Conservation (phyloP, 1,140 invertebrate genomes). For the Bathynomus jamesi region DNA sequence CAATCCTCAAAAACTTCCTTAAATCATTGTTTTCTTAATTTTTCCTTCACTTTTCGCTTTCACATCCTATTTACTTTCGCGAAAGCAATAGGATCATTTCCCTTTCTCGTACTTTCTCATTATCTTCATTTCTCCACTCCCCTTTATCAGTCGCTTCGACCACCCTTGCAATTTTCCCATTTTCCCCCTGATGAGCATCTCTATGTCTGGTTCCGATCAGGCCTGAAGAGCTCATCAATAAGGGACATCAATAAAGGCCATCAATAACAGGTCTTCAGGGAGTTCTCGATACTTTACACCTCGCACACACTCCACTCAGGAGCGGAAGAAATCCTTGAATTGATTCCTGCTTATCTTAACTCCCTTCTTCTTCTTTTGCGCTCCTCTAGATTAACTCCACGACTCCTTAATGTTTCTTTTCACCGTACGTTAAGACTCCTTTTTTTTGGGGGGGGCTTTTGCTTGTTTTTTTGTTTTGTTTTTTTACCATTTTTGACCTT, state of each 20-base stretch:
- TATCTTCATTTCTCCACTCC: no score
- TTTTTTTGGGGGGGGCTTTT: neutral
- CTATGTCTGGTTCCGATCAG: neutral
- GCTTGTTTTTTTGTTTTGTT: neutral
- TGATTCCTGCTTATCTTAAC: slow-evolving; percentile 1
- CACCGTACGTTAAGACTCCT: neutral
- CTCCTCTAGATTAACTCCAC: neutral
- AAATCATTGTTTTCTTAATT: no score
- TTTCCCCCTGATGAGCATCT: neutral
- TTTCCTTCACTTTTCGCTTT: no score
- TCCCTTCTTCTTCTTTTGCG: neutral
- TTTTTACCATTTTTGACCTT: neutral
- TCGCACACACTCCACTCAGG: neutral
- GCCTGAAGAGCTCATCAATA: neutral
- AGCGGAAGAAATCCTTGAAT: neutral
- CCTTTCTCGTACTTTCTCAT: no score
- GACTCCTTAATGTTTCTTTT: neutral
- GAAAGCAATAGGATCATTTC: no score
- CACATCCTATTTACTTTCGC: no score
- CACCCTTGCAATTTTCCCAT: neutral
- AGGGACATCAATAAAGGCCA: neutral
- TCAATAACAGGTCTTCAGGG: neutral
- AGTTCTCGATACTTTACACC: neutral
- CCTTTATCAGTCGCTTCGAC: neutral
- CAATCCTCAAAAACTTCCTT: no score